Base-by-base conservation (phyloP, 2,888 invertebrate species). In the Fissipunctia ypsillon region DNA sequence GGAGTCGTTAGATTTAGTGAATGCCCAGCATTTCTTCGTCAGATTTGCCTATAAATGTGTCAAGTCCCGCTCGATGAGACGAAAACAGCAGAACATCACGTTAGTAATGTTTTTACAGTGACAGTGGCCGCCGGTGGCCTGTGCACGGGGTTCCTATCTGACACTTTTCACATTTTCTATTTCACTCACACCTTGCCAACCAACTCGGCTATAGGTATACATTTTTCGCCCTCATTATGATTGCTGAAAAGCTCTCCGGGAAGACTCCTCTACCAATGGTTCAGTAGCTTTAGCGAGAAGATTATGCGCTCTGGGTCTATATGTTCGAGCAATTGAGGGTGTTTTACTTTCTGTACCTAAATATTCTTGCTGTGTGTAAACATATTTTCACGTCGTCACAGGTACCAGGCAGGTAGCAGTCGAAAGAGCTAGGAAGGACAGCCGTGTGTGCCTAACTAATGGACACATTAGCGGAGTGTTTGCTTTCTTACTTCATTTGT, bases 401-500 rank as follows among this genome's bases (percentile, higher is more conserved):
- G 41, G 54, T 45, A 41, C 38, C 14, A 54, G 31, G 19, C 38
- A 57, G 48, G 63, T 54, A 74, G 38, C 57, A 50, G 28, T 48
- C 48, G 35, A 25, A 31, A 60, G 31, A 45, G 61, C 63, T 50
- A 59, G 50, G 7, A 41, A 48, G 54, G 35, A 45, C 68, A 45
- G 38, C 52, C 61, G 73, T 68, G 76, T 84, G 65, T 81, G 61
- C 41, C 7, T 28, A 31, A 57, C 77, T 84, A 84, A 84, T 86
- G 80, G 60, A 73, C 61, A 76, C 80, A 80, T 83, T 83, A 84
- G 78, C 78, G 56, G 57, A 73, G 70, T 77, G 78, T 66, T 72
- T 68, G 61, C 43, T 70, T 61, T 48, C 25, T 50, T 50, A 74
- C 25, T 67, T 69, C 59, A 56, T 54, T 70, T 50, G 57, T 52